These are phyloP conservation scores for Globodera rostochiensis DNA, from an alignment of 1,140 invertebrate species.

Conservation along the genomic window DNA sequence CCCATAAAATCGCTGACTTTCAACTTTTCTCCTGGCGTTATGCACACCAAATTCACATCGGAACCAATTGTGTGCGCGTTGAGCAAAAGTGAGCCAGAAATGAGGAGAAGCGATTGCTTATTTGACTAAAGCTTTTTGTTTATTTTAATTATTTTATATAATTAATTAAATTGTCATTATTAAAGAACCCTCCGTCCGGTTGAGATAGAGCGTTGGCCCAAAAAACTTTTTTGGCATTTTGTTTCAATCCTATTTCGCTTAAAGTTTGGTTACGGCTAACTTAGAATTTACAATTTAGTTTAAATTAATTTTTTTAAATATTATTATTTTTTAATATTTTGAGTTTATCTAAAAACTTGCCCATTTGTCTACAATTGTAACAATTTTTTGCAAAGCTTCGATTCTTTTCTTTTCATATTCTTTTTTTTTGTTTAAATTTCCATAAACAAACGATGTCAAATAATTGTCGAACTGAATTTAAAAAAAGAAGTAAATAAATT, in stretches of 20 bases:
- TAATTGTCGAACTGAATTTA: conserved; percentile 7
- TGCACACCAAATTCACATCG: conserved; percentile 16
- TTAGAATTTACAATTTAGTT: no score
- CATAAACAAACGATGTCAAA: background rate
- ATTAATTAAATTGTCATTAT: no score
- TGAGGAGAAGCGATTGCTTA: background rate
- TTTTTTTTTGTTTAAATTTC: conserved; percentile 19
- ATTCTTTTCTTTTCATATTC: background rate
- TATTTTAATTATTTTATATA: background rate
- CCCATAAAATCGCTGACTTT: background rate
- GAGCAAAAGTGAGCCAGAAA: conserved; percentile 24
- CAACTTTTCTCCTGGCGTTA: background rate
- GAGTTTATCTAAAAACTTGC: background rate
- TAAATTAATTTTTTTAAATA: background rate
- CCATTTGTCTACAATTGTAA: conserved; percentile 17
- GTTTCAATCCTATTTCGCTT: no score
- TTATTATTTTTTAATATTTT: background rate
- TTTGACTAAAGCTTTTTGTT: background rate
- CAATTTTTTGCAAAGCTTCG: background rate
- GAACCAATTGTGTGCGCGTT: conserved; percentile 12
- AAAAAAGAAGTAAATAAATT: background rate
- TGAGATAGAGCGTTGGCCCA: no score
- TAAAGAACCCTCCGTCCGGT: no score
- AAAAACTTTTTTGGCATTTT: no score
- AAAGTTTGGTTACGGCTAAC: no score